Base-by-base conservation (phyloP, 1,140 invertebrate species). In the Tribolium madens region DNA sequence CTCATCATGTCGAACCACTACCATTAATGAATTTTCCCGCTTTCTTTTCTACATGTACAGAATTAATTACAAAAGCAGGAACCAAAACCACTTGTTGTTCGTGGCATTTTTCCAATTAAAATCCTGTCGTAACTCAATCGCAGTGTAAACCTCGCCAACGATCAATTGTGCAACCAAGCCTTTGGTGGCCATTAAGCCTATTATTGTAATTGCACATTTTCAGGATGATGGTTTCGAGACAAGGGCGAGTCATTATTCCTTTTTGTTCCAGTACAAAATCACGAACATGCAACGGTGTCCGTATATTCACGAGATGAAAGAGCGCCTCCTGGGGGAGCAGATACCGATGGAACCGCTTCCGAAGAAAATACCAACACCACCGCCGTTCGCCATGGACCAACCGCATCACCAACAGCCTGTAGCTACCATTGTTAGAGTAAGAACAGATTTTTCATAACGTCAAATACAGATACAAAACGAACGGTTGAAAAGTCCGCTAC, bases 301-400 rank as follows among this genome's bases (percentile, higher is more conserved):
- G 81, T 95, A 95, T 88, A 91, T 95, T 86, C 92, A 94, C 89
- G 94, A 95, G 90, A 95, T 95, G 94, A 94, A 94, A 89, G 93
- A 95, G 90, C 92, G 94, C 84, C 88, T 95, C 85, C 89, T 95
- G 81, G 92, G 82, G 50, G 83, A 84, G 26, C 82, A 84, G 48
- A 82, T 84, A 71, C 81, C 80, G 3, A 83, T 84, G 73, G 84
- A 86, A 60, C 81, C 78, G 46, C 78, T 83, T 26, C 81, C 82
- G 47, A 81, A 82, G 57, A 84, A 83, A 68, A 80, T 83, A 50
- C 81, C 83, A 7, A 77, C 80, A 18, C 82, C 84, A 18, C 81
- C 81, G 36, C 85, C 82, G 52, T 76, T 80, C 18, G 84, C 88
- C 76, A 88, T 91, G 82, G 90, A 90, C 76, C 89, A 91, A 80